Evolutionary conservation across 2,113 vertebrate species (phyloP), one percentile per base, ranked within the genome.

Genomic region (Ptyas mucosa): DNA sequence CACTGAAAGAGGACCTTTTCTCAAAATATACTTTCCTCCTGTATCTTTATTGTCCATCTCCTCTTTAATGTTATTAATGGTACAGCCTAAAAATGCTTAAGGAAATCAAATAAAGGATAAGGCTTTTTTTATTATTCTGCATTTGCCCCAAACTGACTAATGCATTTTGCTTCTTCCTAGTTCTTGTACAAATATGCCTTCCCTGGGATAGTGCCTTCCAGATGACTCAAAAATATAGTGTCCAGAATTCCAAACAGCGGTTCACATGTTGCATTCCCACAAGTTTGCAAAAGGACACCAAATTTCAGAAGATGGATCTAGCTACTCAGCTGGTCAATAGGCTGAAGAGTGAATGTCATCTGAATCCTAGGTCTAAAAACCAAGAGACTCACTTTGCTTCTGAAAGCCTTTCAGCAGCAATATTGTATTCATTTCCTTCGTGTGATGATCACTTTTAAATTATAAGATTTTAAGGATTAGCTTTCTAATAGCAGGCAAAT

Each of bases 1-100:
- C 96, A 97, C 95, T 96, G 96, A 94, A 95, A 97, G 97, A 97
- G 95, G 81, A 96, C 96, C 96, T 97, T 97, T 97, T 96, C 97
- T 98, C 97, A 97, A 97, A 91, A 98, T 97, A 97, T 98, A 98
- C 97, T 96, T 7, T 1, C 94, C 92, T 95, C 94, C 89, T 91
- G 49, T 98, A 98, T 98, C 98, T 98, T 98, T 98, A 98, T 97
- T 97, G 94, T 94, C 95, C 96, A 98, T 98, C 98, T 98, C 95
- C 95, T 97, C 97, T 97, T 97, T 97, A 97, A 97, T 97, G 96
- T 96, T 97, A 97, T 97, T 98, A 97, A 98, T 96, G 95, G 96
- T 97, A 95, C 97, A 97, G 94, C 81, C 96, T 96, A 94, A 97
- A 98, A 97, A 97, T 94, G 95, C 95, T 96, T 95, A 93, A 96